These are phyloP conservation scores for Lampropteryx suffumata DNA, from an alignment of 2,888 invertebrate species.

Conservation along the genomic window DNA sequence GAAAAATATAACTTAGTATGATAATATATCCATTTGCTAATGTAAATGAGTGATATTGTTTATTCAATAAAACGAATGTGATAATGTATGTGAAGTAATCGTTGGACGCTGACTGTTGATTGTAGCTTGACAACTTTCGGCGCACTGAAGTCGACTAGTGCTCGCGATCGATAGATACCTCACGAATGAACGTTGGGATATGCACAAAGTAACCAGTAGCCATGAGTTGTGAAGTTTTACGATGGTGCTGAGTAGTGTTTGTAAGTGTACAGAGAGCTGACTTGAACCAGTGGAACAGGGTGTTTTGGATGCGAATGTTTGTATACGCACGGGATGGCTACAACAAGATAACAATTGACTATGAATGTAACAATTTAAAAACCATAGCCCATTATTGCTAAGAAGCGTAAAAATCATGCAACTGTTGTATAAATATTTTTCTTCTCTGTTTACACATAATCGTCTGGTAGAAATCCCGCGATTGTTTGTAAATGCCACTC, in stretches of 20 bases:
- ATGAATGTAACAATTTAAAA: slow-evolving; percentile 38
- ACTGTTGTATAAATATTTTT: slow-evolving; percentile 43
- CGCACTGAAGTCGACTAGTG: slow-evolving; percentile 37
- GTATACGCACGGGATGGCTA: slow-evolving; percentile 38
- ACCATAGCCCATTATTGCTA: slow-evolving; percentile 38
- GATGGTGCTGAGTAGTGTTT: slow-evolving; percentile 72
- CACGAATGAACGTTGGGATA: too few relatives aligned
- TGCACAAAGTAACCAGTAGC: slow-evolving; percentile 49
- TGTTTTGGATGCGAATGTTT: slow-evolving; percentile 48
- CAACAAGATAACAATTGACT: slow-evolving; percentile 34
- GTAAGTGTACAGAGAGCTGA: slow-evolving; percentile 56
- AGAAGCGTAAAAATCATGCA: slow-evolving; percentile 29
- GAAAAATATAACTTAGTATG: slow-evolving; percentile 64
- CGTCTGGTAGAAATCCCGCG: slow-evolving; percentile 34
- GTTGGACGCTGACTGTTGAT: slow-evolving; percentile 58
- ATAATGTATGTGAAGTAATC: slow-evolving; percentile 65
- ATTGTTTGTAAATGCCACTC: slow-evolving; percentile 41
- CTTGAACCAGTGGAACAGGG: slow-evolving; percentile 59
- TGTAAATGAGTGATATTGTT: slow-evolving; percentile 64
- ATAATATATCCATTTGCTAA: slow-evolving; percentile 68
- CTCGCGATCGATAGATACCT: not conserved
- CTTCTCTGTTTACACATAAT: slow-evolving; percentile 36
- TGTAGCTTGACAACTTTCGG: slow-evolving; percentile 61
- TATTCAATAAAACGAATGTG: slow-evolving; percentile 73
- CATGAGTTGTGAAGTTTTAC: slow-evolving; percentile 59